Evolutionary conservation across 2,888 invertebrate species (phyloP), one percentile per base, ranked within the genome.

Genomic region (Calephelis perditalis): DNA sequence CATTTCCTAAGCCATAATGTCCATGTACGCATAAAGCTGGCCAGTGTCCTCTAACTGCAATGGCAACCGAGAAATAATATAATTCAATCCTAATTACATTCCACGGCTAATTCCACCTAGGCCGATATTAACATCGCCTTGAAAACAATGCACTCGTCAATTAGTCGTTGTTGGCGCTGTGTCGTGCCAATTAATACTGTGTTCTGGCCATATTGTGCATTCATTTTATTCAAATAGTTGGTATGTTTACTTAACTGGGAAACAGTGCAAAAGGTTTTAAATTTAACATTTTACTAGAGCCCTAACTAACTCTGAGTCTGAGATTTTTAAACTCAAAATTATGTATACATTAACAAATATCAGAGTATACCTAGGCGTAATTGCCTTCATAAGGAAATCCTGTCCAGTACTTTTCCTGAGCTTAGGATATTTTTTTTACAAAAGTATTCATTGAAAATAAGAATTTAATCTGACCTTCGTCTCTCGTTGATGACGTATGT

Each of bases 111-210:
- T 54, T 54, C 52, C 35, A 11, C 11, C 35, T 35, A 54, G 35
- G 35, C 36, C 52, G 44, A 59, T 59, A 59, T 47, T 56, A 60
- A 46, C 60, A 60, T 61, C 58, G 58, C 57, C 63, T 56, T 59
- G 61, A 59, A 52, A 59, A 70, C 70, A 70, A 70, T 70, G 60
- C 65, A 54, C 63, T 57, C 63, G 58, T 61, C 68, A 71, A 72
- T 72, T 71, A 72, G 66, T 67, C 63, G 6, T 8, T 26, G 26
- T 26, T 40, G 40, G 40, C 40, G 57, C 68, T 65, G 67, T 71
- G 52, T 54, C 54, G 54, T 71, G 69, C 67, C 63, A 61, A 65
- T 56, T 68, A 68, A 68, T 68, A 69, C 68, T 68, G 46, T 69
- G 68, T 67, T 61, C 58, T 55, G 60, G 58, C 60, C 63, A 65